Evolutionary conservation across 2,888 invertebrate genomes (phyloP), one percentile per base, ranked within the genome.

Genomic region (Agapetus fuscipes): DNA sequence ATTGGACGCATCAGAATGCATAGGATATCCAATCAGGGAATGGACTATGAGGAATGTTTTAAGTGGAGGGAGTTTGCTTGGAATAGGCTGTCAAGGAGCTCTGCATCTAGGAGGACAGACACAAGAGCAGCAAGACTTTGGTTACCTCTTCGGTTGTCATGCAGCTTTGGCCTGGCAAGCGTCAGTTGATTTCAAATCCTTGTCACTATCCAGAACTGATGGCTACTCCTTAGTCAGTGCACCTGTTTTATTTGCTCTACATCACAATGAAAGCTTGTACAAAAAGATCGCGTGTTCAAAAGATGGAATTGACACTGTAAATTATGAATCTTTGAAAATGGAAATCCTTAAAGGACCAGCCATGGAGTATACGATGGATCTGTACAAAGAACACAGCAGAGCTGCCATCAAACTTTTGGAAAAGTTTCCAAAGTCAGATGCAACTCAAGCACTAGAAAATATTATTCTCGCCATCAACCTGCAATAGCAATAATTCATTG

Each of bases 41-140:
- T 84, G 83, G 84, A 81, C 80, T 0, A 59, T 78, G 50, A 63
- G 83, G 57, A 74, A 83, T 59, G 72, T 82, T 55, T 69, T 81
- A 38, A 78, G 76, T 51, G 81, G 82, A 48, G 87, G 83, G 0
- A 61, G 66, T 0, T 53, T 71, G 25, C 62, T 71, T 3, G 87
- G 87, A 4, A 77, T 84, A 52, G 83, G 86, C 4, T 90, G 89
- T 54, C 78, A 84, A 60, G 82, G 84, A n/a, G 80, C 87, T 1
- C 56, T 87, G 38, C 72, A 81, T 57, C 61, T 90, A 46, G 84
- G 82, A 12, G 79, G 80, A 1, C 82, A 83, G 52, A 64, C 67
- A 20, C 56, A 69, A 31, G 67, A 74, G 24, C 62, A 81, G 27
- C 85, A 88, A 56, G 72, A 79, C 43, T 72, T 74, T 37, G 89